Base-by-base conservation (phyloP, 2,797 vertebrate genomes). In the Fundulus diaphanus region DNA sequence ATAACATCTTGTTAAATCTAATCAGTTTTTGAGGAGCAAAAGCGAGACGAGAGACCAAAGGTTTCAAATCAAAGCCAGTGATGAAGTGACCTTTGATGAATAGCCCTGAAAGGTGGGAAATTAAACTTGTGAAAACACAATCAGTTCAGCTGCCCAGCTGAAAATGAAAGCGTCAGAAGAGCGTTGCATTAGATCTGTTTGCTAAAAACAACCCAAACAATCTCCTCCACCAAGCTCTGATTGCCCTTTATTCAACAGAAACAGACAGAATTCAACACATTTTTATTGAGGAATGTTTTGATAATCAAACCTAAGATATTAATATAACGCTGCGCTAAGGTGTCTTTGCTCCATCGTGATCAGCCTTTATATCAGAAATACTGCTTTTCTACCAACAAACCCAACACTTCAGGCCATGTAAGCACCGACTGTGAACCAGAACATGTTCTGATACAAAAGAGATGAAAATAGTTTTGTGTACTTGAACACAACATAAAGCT, bases 21-120 rank as follows among this genome's bases (percentile, higher is more conserved):
- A 57, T 66, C 11, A 27, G 33, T 31, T 66, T 61, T 2, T 35
- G 5, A 56, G 5, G 11, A 22, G 1, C 22, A 46, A 29, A 52
- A 31, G 9, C 3, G 37, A 27, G 15, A 67, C 65, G 20, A 9
- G 48, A 76, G 49, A 42, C 4, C 31, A 61, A 51, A 72, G 35
- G 52, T 56, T 56, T 56, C 33, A 71, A 56, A 29, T 56, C 40
- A 51, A 69, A 33, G 18, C 18, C 56, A 51, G 61, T 2, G 70
- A 74, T 54, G 27, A 82, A 31, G 33, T 57, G 59, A 63, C 69
- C 63, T 84, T 71, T 63, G 56, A 69, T 72, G 51, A 16, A 29
- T 69, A 78, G 27, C 67, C 16, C 70, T 68, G 48, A 82, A 49
- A 70, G 49, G 15, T 73, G 42, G 29, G 63, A 48, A 31, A 76